A percentile compares a stretch with the other conserved stretches of the same genome.
These are phyloP conservation scores for Ganaspis sp. DNA, from an alignment of 1,140 invertebrate species.

Conservation along the genomic window DNA sequence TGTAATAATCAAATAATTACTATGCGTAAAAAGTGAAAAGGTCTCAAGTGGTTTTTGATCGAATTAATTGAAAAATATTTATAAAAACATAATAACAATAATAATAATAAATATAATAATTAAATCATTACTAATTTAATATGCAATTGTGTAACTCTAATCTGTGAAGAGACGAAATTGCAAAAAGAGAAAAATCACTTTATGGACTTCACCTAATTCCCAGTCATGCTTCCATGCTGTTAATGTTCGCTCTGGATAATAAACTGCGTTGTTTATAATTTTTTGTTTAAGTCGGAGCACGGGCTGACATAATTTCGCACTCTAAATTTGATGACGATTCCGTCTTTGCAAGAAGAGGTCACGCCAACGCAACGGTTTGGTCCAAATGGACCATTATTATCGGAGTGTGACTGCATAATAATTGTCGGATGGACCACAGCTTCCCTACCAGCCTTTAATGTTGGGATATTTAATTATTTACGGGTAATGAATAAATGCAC, in stretches of 20 bases:
- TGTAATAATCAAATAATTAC: no score
- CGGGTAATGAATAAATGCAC: no score
- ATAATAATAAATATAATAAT: no score
- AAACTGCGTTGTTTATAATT: slow-evolving; percentile 2
- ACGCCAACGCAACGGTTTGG: neutral
- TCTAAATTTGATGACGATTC: slow-evolving; percentile 1
- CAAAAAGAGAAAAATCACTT: neutral
- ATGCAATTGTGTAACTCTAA: no score
- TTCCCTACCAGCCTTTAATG: neutral
- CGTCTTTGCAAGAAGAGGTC: neutral
- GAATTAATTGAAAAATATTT: no score
- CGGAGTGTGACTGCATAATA: neutral
- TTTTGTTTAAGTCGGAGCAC: neutral
- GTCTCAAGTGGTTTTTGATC: no score
- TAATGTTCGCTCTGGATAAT: slow-evolving; percentile 1
- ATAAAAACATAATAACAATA: no score
- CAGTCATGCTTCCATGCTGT: slow-evolving; percentile 8
- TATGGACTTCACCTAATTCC: slow-evolving; percentile 7
- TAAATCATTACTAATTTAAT: no score
- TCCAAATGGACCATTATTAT: neutral
- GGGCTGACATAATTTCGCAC: neutral
- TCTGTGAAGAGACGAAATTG: no score
- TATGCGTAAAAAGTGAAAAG: no score
- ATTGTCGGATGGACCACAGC: neutral
- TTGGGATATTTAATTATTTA: neutral